Evolutionary conservation across 2,113 vertebrate species (phyloP).

Genomic region (Xerus inauris): DNA sequence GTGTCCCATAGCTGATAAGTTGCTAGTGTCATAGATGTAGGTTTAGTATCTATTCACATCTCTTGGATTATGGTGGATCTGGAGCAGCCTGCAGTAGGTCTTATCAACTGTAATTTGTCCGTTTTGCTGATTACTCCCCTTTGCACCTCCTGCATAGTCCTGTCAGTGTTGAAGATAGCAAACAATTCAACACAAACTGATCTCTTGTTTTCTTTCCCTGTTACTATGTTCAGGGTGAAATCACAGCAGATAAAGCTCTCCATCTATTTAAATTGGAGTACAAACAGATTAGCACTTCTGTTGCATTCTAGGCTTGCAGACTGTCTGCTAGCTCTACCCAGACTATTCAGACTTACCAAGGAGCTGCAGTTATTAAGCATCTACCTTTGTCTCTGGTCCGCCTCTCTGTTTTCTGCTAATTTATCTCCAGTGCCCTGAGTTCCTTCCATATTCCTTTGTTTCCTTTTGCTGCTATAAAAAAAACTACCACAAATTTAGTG

Average conservation of each 20-base stretch:
- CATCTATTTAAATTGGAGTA: not conserved
- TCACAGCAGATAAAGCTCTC: not conserved
- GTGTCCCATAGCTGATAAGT: not conserved
- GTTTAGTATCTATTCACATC: not conserved
- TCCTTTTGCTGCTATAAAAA: not conserved
- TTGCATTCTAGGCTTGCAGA: not conserved
- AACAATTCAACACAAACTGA: not conserved
- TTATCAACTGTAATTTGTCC: not conserved
- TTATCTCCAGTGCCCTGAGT: not conserved
- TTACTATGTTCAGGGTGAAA: not conserved
- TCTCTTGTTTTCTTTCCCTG: not conserved
- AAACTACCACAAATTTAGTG: not conserved
- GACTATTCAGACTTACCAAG: not conserved
- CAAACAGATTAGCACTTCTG: not conserved
- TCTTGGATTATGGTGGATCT: not conserved
- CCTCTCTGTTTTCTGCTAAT: not conserved
- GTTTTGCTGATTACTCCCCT: not conserved
- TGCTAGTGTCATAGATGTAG: not conserved
- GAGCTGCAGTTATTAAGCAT: not conserved
- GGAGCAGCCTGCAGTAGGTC: not conserved
- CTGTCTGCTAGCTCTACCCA: not conserved
- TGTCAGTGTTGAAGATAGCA: not conserved
- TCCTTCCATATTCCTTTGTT: not conserved
- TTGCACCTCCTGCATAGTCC: not conserved
- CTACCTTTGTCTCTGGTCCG: fast-evolving